Percentiles rank a stretch among this genome's conserved stretches.
These are phyloP conservation scores for Sebastes matsubarae DNA, from an alignment of 2,797 vertebrate species.

Conservation along the genomic window DNA sequence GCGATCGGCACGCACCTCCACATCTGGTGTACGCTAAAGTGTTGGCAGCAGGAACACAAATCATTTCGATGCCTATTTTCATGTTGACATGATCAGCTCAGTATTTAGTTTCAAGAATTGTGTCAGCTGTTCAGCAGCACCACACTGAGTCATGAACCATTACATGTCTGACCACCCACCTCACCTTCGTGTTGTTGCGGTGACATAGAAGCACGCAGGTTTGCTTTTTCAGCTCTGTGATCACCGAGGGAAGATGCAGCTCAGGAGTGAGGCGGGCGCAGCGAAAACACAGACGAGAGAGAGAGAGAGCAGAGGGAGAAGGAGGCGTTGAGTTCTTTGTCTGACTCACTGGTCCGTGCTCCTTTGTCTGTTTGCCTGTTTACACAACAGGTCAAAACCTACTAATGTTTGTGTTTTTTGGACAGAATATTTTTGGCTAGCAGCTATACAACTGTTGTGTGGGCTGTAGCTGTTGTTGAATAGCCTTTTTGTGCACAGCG, in stretches of 20 bases:
- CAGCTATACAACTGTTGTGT: neutral
- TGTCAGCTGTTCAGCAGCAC: neutral
- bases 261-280: neutral
- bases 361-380: slow-evolving; percentile 52
- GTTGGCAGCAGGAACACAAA: neutral
- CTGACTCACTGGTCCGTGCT: slow-evolving; percentile 31
- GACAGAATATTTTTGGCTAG: neutral
- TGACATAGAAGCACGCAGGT: neutral
- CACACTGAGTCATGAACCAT: neutral
- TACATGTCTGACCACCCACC: neutral
- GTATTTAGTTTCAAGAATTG: neutral
- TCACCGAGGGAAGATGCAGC: neutral
- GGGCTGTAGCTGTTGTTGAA: neutral
- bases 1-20: neutral
- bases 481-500: neutral
- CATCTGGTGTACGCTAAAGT: neutral
- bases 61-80: neutral
- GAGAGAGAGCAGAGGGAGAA: neutral
- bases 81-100: neutral
- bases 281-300: neutral
- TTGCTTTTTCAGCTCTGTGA: neutral
- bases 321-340: slow-evolving; percentile 32
- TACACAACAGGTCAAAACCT: slow-evolving; percentile 23
- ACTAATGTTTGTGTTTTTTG: neutral
- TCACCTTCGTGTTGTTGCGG: neutral